Base-by-base conservation (phyloP, 2,797 vertebrate genomes). In the Furcifer pardalis region DNA sequence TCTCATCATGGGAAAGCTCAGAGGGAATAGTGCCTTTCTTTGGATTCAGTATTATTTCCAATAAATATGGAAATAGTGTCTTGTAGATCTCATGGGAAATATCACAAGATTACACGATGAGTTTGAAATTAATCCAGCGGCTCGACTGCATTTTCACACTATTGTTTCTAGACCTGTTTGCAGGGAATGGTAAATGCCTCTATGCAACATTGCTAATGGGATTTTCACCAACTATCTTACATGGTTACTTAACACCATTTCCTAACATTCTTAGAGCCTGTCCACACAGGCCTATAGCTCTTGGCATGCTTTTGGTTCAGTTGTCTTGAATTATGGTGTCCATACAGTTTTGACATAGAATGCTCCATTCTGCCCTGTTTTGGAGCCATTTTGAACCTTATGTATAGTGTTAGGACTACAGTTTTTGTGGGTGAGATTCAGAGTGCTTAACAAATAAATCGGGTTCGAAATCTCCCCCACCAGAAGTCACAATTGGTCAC, bases 61-160 rank as follows among this genome's bases (percentile, higher is more conserved):
- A 90, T 96, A 95, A 96, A 94, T 93, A 94, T 94, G 94, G 94
- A 95, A 95, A 95, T 95, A 90, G 93, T 91, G 90, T 88, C 93
- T 94, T 86, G 79, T 82, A 66, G 76, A 89, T 69, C 94, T 95
- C 94, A 7, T 83, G 92, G 94, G 93, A 95, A 95, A 95, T 95
- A 93, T 92, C 93, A 88, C 92, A 91, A 95, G 92, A 94, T 94
- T 93, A 82, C 88, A 88, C 92, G 93, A 95, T 91, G 91, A 87
- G 88, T 94, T 94, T 93, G 90, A 95, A 94, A 95, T 95, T 95
- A 94, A 95, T 95, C 91, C 77, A 12, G 17, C 86, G 56, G 82
- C 86, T 88, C 90, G 60, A 44, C 80, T 91, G 85, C 79, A 86
- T 94, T 92, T 91, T 90, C 65, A 89, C 88, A 84, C 81, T 73